Evolutionary conservation across 2,888 invertebrate genomes (phyloP).

Genomic region (Macaria notata): DNA sequence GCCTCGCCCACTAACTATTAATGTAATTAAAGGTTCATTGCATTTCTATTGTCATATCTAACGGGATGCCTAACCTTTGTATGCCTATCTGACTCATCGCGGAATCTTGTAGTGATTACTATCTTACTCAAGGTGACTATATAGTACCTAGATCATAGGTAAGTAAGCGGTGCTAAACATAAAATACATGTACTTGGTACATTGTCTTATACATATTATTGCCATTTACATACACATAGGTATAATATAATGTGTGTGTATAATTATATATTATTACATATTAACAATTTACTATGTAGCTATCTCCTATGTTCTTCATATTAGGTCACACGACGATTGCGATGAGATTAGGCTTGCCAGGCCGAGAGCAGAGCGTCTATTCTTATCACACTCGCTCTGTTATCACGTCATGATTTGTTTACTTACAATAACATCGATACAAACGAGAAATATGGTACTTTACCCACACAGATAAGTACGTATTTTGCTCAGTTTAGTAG

Average conservation of each 20-base stretch:
- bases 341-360: neutral
- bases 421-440: conserved; percentile 34
- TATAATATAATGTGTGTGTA: too few relatives aligned
- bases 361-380: conserved; percentile 6
- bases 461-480: too few relatives aligned
- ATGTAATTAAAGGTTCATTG: conserved; percentile 34
- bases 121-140: neutral
- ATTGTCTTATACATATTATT: too few relatives aligned
- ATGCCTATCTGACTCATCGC: conserved; percentile 11
- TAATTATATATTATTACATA: too few relatives aligned
- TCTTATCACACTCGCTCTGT: conserved; percentile 17
- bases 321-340: too few relatives aligned
- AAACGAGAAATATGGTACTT: conserved; percentile 6
- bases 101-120: conserved; percentile 4
- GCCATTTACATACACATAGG: too few relatives aligned
- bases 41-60: conserved; percentile 33
- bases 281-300: too few relatives aligned
- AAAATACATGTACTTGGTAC: too few relatives aligned
- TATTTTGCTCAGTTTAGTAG: conserved; percentile 35
- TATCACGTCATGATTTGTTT: conserved; percentile 32
- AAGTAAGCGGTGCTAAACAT: too few relatives aligned
- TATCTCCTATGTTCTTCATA: too few relatives aligned
- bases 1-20: conserved; percentile 34
- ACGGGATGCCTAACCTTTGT: conserved; percentile 27
- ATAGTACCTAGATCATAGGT: too few relatives aligned